A percentile compares a stretch with the other conserved stretches of the same genome.
Conservation (phyloP, 2,113 vertebrate genomes). For the Glaucidium brasilianum region DNA sequence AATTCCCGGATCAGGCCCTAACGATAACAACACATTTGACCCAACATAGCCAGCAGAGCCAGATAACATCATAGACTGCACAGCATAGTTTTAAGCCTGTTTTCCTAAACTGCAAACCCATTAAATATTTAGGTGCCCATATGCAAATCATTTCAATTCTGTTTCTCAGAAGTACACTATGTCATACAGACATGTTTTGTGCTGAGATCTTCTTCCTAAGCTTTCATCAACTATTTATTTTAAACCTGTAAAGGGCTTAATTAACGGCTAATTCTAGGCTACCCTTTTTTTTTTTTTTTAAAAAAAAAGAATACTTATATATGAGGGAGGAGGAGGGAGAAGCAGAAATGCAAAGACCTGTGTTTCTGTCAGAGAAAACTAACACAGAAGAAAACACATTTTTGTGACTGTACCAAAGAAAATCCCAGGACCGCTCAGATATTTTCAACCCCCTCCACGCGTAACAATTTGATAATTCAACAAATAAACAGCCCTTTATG, state of each 20-base stretch:
- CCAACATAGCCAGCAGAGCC: not conserved
- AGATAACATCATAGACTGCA: not conserved
- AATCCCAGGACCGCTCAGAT: not conserved
- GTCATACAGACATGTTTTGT: conserved; percentile 20
- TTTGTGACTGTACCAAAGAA: not conserved
- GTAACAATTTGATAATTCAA: not conserved
- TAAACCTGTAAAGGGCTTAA: conserved; percentile 41
- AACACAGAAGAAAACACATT: not conserved
- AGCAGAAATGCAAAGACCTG: not conserved
- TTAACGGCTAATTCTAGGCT: conserved; percentile 19
- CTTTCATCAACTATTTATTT: conserved; percentile 42
- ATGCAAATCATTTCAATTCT: conserved; percentile 67
- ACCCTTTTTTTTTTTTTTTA: not conserved
- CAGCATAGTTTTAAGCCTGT: not conserved
- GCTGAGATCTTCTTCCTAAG: not conserved
- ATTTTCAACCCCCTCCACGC: not conserved
- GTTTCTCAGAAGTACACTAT: conserved; percentile 42
- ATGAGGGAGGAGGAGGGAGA: not conserved
- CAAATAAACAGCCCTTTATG: conserved; percentile 43
- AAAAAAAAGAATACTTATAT: not conserved
- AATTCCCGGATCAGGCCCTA: not conserved
- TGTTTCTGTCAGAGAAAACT: not conserved
- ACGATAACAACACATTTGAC: not conserved
- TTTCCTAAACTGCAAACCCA: conserved; percentile 42
- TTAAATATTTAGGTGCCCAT: conserved; percentile 70